Evolutionary conservation across 2,888 invertebrate genomes (phyloP).

Genomic region (Aleiodes testaceus): DNA sequence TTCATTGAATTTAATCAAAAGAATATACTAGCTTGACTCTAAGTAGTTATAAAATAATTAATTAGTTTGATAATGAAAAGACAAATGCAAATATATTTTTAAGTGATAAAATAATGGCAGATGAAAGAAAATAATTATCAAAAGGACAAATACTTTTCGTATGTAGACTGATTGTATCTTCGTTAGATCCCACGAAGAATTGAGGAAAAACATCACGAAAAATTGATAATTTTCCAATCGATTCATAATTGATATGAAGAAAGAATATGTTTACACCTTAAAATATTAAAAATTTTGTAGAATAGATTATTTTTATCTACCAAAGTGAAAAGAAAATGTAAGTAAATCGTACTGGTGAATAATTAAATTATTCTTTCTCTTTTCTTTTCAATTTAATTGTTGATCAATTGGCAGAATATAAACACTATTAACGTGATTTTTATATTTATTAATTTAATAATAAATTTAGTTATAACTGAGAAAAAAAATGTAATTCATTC

Average conservation of each 20-base stretch:
- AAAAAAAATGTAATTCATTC: too few species aligned
- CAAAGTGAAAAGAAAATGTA: slow-evolving; percentile 17
- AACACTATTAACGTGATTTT: slow-evolving; percentile 17
- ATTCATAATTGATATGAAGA: slow-evolving; percentile 3
- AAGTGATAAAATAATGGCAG: not conserved
- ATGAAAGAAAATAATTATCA: not conserved
- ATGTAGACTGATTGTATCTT: too few species aligned
- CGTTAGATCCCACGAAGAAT: too few species aligned
- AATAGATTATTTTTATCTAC: slow-evolving; percentile 19
- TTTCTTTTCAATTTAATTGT: slow-evolving; percentile 6
- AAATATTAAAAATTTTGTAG: not conserved
- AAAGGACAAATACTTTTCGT: too few species aligned
- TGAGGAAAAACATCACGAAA: too few species aligned
- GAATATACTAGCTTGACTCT: not conserved
- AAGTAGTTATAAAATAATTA: not conserved
- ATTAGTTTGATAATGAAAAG: slow-evolving; percentile 1
- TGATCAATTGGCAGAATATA: not conserved
- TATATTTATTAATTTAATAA: slow-evolving; percentile 29
- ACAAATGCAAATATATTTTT: slow-evolving; percentile 21
- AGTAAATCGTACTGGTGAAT: not conserved
- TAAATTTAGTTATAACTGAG: slow-evolving; percentile 12
- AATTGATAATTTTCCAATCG: too few species aligned
- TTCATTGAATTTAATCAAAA: not conserved
- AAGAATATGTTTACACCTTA: not conserved
- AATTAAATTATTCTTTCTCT: slow-evolving; percentile 1